Evolutionary conservation across 2,797 vertebrate species (phyloP), one percentile per base, ranked within the genome.

Genomic region (Poeciliopsis paucimaculata): DNA sequence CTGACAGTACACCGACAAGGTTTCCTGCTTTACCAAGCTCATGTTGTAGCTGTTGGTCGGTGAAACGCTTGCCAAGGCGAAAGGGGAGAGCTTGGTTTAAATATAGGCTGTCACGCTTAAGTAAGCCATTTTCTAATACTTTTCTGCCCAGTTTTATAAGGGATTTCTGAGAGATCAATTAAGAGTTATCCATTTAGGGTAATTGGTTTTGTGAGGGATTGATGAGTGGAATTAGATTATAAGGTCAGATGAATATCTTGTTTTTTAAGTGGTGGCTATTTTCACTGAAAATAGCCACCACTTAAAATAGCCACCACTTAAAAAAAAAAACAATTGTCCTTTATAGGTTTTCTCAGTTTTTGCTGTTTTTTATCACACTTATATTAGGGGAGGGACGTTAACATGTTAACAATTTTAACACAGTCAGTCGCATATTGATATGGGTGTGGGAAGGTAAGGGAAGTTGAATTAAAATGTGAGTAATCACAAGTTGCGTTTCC

Each of bases 161-260:
- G 72, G 83, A 89, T 87, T 87, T 82, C 62, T 78, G 64, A 71
- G 74, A 73, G 86, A 86, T 88, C 88, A 89, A 60, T 91, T 43
- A 73, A 76, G 84, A 84, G 84, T 64, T 31, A 76, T 84, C 84
- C 81, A 66, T 87, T 91, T 82, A 84, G 64, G 41, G 26, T 88
- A 88, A 88, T 85, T 89, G 89, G 79, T 85, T 93, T 91, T 85
- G 80, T 79, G 73, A 80, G 43, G 85, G 86, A 89, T 85, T 91
- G 79, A 81, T 84, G 51, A 73, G 76, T 79, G 13, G 72, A 84
- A 84, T 87, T 72, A 81, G 76, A 85, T 89, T 79, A 82, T 23
- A 80, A 77, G 85, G 82, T 84, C 78, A 76, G 31, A 74, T 39
- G 47, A 18, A 46, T 78, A 82, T 71, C 12, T n/a, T n/a, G n/a